Conservation (phyloP, 2,888 invertebrate genomes). For the Unio pictorum region DNA sequence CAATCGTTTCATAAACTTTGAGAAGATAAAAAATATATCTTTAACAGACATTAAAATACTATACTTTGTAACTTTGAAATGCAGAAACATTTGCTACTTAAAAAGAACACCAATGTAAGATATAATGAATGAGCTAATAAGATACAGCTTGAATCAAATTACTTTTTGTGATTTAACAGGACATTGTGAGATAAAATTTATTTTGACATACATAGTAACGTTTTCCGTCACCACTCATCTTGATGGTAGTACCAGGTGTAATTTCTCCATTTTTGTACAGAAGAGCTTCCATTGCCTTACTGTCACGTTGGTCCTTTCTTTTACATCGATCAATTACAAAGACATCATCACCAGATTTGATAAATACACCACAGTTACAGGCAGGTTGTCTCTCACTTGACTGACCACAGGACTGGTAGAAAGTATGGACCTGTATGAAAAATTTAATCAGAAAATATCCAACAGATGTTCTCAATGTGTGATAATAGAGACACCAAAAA, state of each 20-base stretch:
- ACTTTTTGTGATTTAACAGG: neutral
- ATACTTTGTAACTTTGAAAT: no score
- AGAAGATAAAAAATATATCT: no score
- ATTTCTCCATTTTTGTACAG: constrained; percentile 35
- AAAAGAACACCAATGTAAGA: no score
- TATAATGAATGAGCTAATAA: no score
- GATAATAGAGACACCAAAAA: neutral
- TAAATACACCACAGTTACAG: constrained; percentile 47
- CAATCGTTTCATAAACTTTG: no score
- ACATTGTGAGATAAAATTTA: neutral
- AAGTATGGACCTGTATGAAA: constrained; percentile 13
- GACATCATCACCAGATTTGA: constrained; percentile 43
- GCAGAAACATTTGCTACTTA: no score
- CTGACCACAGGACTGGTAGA: constrained; percentile 13
- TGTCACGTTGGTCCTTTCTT: neutral
- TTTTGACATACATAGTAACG: constrained; percentile 25
- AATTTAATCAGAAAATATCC: neutral
- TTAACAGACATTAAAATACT: no score
- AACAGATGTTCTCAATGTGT: neutral
- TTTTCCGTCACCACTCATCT: constrained; percentile 28
- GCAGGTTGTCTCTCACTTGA: constrained; percentile 15
- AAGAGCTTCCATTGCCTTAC: no score
- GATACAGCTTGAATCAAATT: neutral
- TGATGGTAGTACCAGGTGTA: constrained; percentile 24
- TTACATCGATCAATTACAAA: constrained; percentile 41